Evolutionary conservation across 53 echinoderm and acorn worm genomes (phyloP).

Genomic region (Zoroaster sp.): DNA sequence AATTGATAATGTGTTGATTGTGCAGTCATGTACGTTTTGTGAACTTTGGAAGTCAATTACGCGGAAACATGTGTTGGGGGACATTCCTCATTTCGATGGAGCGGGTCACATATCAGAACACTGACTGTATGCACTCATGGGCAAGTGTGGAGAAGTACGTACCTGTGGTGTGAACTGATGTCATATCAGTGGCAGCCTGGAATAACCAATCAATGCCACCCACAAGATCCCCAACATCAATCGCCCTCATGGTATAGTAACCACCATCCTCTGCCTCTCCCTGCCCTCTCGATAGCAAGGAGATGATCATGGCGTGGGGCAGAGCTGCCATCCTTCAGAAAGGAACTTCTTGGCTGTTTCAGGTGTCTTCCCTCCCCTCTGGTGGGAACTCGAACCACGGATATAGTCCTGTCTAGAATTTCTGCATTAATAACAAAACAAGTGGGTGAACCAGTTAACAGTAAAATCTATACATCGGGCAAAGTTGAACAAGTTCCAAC

Average conservation of each 20-base stretch:
- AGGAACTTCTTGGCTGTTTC: slow-evolving; percentile 64
- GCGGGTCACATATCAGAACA: no score
- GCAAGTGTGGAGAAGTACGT: no score
- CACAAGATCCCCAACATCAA: slow-evolving; percentile 37
- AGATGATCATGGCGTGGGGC: slow-evolving; percentile 81
- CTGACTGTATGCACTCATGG: no score
- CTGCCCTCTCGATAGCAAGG: slow-evolving; percentile 79
- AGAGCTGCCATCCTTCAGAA: slow-evolving; percentile 43
- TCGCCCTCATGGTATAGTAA: slow-evolving; percentile 59
- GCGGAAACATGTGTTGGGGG: no score
- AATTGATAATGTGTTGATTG: no score
- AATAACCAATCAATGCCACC: slow-evolving; percentile 72
- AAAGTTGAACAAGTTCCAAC: no score
- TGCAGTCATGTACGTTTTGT: no score
- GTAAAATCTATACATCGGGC: no score
- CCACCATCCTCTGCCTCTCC: slow-evolving; percentile 63
- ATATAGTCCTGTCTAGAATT: slow-evolving; percentile 56
- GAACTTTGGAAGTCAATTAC: no score
- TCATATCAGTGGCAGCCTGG: slow-evolving; percentile 71
- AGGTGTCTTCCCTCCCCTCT: slow-evolving; percentile 32
- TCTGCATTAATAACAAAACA: no score
- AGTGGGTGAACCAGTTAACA: no score
- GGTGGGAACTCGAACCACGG: slow-evolving; percentile 73
- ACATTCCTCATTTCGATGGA: no score
- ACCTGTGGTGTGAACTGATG: slow-evolving; percentile 79